Evolutionary conservation across 2,113 vertebrate species (phyloP).

Genomic region (Megaleporinus macrocephalus): DNA sequence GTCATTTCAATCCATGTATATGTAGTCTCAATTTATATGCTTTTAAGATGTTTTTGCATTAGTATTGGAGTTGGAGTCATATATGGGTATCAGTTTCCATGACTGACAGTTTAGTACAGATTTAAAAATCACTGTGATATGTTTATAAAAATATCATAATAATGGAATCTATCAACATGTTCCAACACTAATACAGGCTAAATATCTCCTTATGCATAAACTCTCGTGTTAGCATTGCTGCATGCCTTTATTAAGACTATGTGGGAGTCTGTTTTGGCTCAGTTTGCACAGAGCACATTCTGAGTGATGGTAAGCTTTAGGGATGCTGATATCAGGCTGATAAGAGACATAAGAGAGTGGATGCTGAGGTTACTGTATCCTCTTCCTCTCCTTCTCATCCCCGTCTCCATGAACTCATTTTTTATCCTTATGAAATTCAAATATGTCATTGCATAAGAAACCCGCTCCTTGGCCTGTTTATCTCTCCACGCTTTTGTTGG

Average conservation of each 20-base stretch:
- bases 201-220: not conserved
- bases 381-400: not conserved
- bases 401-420: not conserved
- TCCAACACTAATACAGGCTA: no score
- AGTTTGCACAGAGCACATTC: not conserved
- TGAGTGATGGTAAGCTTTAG: not conserved
- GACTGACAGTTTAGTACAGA: no score
- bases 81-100: no score
- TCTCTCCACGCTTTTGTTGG: slow-evolving; percentile 7
- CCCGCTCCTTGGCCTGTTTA: slow-evolving; percentile 2
- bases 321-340: not conserved
- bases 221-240: not conserved
- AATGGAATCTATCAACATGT: no score
- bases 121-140: not conserved
- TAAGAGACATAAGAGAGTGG: not conserved
- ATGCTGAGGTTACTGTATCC: not conserved
- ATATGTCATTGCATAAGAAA: not conserved
- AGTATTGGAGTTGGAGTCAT: no score
- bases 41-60: no score
- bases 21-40: no score
- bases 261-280: not conserved
- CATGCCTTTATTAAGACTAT: not conserved
- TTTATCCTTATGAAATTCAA: slow-evolving; percentile 14
- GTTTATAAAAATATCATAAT: no score
- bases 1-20: no score